Evolutionary conservation across 2,113 vertebrate genomes (phyloP).

Genomic region (Egretta garzetta): DNA sequence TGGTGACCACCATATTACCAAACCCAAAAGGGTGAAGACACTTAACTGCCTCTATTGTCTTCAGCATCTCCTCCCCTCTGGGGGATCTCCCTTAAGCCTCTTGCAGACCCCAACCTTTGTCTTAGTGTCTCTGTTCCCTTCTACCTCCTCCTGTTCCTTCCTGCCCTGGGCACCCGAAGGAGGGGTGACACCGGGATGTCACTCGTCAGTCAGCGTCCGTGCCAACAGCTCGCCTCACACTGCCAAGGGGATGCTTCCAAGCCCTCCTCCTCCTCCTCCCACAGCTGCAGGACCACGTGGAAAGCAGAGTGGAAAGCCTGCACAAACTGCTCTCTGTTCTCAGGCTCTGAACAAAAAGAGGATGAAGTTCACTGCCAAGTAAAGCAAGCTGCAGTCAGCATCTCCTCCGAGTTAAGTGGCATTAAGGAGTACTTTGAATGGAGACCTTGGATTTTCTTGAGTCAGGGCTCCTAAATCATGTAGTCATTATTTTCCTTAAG

Average conservation of each 20-base stretch:
- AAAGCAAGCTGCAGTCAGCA: slow-evolving; percentile 10
- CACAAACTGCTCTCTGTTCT: background rate
- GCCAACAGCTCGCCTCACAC: background rate
- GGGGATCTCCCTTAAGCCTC: background rate
- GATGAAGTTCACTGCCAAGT: background rate
- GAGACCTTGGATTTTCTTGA: background rate
- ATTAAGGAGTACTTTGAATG: background rate
- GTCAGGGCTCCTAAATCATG: background rate
- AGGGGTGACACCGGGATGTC: background rate
- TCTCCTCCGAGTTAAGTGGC: background rate
- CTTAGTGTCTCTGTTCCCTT: background rate
- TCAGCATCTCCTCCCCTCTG: background rate
- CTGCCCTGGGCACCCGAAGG: background rate
- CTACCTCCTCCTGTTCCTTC: background rate
- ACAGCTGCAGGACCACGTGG: background rate
- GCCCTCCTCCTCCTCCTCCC: background rate
- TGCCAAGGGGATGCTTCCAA: background rate
- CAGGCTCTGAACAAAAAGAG: background rate
- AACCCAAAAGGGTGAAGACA: background rate
- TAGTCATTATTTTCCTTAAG: background rate
- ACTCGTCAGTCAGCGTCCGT: background rate
- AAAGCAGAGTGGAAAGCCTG: background rate
- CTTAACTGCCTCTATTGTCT: background rate
- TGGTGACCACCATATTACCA: background rate
- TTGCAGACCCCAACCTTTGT: background rate